phyloP scores from a whole-genome alignment of 2,888 invertebrate genomes.

The Podabrus alpinus region DNA sequence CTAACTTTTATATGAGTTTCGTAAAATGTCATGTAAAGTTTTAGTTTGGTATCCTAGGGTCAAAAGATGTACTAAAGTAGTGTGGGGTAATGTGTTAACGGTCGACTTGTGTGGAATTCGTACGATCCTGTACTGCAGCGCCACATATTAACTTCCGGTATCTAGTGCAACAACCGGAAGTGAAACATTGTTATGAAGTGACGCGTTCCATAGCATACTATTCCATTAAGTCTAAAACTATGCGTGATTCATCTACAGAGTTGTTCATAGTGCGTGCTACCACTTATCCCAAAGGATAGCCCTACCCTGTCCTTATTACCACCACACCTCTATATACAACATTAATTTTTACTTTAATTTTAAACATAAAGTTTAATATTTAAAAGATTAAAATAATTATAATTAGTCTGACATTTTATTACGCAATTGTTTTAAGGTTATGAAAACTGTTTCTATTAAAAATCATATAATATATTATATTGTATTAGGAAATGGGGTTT shows the following conservation, averaged over 20 bases:
- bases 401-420: not conserved
- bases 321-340: conserved; percentile 28
- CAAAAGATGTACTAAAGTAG: conserved; percentile 9
- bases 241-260: conserved; percentile 51
- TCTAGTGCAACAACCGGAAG: conserved; percentile 44
- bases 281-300: conserved; percentile 38
- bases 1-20: not conserved
- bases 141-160: conserved; percentile 37
- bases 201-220: conserved; percentile 39
- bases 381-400: not conserved
- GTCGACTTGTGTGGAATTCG: conserved; percentile 33
- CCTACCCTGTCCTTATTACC: conserved; percentile 35
- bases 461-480: too few species aligned
- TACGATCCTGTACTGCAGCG: conserved; percentile 25
- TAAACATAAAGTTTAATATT: conserved; percentile 4
- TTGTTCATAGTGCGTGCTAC: conserved; percentile 46
- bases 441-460: not conserved
- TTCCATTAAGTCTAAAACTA: conserved; percentile 47
- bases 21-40: conserved; percentile 16
- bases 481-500: too few species aligned
- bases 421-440: not conserved
- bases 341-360: not conserved
- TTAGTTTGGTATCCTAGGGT: conserved; percentile 16
- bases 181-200: conserved; percentile 43
- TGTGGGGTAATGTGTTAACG: conserved; percentile 21